These are phyloP conservation scores for Tachystola acroxantha DNA, from an alignment of 2,888 invertebrate genomes.

Conservation along the genomic window DNA sequence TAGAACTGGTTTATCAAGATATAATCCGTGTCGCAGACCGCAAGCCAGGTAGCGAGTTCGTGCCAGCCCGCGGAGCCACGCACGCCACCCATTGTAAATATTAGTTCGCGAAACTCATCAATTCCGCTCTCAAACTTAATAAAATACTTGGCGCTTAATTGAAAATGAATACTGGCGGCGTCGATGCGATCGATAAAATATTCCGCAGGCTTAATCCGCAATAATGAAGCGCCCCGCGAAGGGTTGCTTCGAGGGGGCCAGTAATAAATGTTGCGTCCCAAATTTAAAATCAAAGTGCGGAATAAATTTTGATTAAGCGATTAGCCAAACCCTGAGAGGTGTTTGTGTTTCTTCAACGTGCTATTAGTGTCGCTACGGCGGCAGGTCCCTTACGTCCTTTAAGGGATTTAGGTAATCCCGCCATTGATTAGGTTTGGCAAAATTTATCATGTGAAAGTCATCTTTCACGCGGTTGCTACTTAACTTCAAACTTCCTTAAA, in stretches of 20 bases:
- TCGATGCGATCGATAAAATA: conserved; percentile 74
- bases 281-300: conserved; percentile 79
- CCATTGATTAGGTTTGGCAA: conserved; percentile 17
- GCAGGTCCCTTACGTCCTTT: conserved; percentile 23
- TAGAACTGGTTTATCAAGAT: conserved; percentile 4
- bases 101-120: conserved; percentile 78
- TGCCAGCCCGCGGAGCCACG: conserved; percentile 35
- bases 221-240: conserved; percentile 74
- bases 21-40: conserved; percentile 21
- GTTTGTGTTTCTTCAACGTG: conserved; percentile 61
- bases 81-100: conserved; percentile 72
- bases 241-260: conserved; percentile 69
- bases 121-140: conserved; percentile 75
- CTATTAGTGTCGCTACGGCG: conserved; percentile 41
- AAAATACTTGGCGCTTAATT: conserved; percentile 78
- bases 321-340: conserved; percentile 63
- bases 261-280: conserved; percentile 77
- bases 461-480: conserved; percentile 1
- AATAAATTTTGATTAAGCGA: conserved; percentile 79
- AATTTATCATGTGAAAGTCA: conserved; percentile 10
- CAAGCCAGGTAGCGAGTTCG: conserved; percentile 29
- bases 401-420: conserved; percentile 17
- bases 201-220: conserved; percentile 76
- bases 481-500: no score
- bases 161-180: conserved; percentile 74